phyloP scores from a whole-genome alignment of 2,113 vertebrate genomes.

The Scomber scombrus region DNA sequence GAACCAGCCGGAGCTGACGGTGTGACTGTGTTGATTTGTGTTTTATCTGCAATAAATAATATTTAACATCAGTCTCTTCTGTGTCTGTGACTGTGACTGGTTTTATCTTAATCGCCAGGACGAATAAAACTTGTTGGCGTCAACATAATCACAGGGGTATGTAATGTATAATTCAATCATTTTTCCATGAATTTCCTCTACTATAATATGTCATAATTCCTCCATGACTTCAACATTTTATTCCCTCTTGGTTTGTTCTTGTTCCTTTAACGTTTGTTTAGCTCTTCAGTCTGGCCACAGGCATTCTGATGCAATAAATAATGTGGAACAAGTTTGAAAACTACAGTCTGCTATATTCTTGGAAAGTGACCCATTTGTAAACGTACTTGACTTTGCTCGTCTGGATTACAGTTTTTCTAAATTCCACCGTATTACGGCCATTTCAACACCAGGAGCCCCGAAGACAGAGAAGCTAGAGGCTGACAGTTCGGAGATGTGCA shows the following conservation, averaged over 20 bases:
- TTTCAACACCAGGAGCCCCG: conserved; percentile 2
- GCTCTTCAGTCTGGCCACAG: not conserved
- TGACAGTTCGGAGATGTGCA: not conserved
- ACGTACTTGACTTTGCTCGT: conserved; percentile 19
- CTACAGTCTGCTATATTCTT: conserved; percentile 7
- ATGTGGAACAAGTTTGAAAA: conserved; percentile 31
- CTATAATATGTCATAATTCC: not conserved
- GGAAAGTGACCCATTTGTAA: conserved; percentile 33
- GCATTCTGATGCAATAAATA: conserved; percentile 20
- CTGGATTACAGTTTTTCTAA: conserved; percentile 17
- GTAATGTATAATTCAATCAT: not conserved
- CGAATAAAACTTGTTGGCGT: too few species aligned
- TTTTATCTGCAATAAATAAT: conserved; percentile 76
- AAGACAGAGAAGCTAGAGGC: not conserved
- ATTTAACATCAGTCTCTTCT: conserved; percentile 60
- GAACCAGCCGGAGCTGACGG: conserved; percentile 32
- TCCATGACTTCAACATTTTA: conserved; percentile 9
- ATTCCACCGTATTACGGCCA: not conserved
- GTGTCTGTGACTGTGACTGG: not conserved
- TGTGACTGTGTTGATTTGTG: conserved; percentile 58
- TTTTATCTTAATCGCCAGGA: not conserved
- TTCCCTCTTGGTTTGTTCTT: not conserved
- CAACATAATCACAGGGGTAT: not conserved
- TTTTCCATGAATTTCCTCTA: conserved; percentile 4
- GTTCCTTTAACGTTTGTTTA: not conserved